Base-by-base conservation (phyloP, 1,140 invertebrate species). In the Micrasema minimum region DNA sequence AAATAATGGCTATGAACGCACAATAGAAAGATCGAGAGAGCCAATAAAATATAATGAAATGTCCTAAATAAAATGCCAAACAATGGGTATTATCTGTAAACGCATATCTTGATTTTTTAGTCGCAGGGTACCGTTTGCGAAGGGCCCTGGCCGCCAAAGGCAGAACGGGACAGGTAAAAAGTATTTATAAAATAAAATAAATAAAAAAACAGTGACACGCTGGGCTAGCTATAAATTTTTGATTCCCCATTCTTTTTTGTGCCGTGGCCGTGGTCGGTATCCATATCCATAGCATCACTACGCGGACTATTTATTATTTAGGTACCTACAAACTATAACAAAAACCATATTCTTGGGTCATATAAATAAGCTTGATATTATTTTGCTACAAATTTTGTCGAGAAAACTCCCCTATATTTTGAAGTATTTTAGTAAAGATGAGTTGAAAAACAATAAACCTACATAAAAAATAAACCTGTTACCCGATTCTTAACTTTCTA, bases 21-120 rank as follows among this genome's bases (percentile, higher is more conserved):
- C 71, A 72, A 72, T 72, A 72, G 71, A 46, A 72, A 69, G 71
- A 72, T 55, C 26, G 65, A 69, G 45, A 72, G 23, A 45, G 65
- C 71, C 71, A 72, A 72, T 72, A 72, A 72, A 72, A 72, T 72
- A 72, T 72, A 72, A 72, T 72, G 66, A 64, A 72, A 72, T 53
- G 66, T 51, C 64, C 66, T 68, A 72, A 72, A 72, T 72, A 72
- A 72, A 72, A 72, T 45, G 45, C 65, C 51, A 68, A 72, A 72
- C 71, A 72, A 72, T 72, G 71, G 65, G 66, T 72, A 72, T 72
- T 72, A 72, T 72, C 71, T 72, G 71, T 65, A 62, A 64, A 72
- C 53, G 64, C 64, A 68, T 67, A 72, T 72, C 71, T 72, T 57
- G 64, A 68, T 69, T 64, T 72, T 72, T 72, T 66, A 41, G 48